Conservation (phyloP, 2,888 invertebrate species). For the Molanna angustata region DNA sequence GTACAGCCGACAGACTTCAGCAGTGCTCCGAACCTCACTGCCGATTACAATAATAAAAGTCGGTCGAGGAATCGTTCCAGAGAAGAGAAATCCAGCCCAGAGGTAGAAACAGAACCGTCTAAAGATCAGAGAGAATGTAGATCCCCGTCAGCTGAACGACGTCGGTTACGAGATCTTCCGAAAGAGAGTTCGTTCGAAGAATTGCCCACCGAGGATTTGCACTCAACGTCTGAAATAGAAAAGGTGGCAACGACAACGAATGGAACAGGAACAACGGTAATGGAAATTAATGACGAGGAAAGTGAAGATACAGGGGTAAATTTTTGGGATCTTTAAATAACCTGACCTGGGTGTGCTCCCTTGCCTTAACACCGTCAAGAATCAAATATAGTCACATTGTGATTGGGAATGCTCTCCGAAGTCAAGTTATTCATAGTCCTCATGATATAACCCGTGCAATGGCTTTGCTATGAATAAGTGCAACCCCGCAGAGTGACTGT, state of each 20-base stretch:
- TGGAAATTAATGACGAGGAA: slow-evolving; percentile 22
- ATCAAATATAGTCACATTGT: not conserved
- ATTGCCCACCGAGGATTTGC: slow-evolving; percentile 38
- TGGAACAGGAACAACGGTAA: too few species aligned
- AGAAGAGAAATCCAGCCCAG: slow-evolving; percentile 12
- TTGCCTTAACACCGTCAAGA: too few species aligned
- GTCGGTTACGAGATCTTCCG: slow-evolving; percentile 41
- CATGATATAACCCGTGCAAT: not conserved
- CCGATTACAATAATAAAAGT: slow-evolving; percentile 12
- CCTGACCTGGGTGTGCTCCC: not conserved
- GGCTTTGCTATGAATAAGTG: not conserved
- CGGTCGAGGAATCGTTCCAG: slow-evolving; percentile 6
- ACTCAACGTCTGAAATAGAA: slow-evolving; percentile 37
- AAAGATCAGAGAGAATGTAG: slow-evolving; percentile 9
- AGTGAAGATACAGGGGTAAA: slow-evolving; percentile 41
- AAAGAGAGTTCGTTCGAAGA: slow-evolving; percentile 50
- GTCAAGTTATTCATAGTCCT: not conserved
- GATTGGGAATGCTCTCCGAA: not conserved
- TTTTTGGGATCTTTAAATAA: slow-evolving; percentile 16
- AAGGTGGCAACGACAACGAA: slow-evolving; percentile 39
- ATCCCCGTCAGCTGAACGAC: slow-evolving; percentile 29
- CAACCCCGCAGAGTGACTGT: not conserved
- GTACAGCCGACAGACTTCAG: slow-evolving; percentile 39
- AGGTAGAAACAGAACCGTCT: not conserved
- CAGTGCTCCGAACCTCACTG: slow-evolving; percentile 53